Conservation (phyloP, 1,140 invertebrate genomes). For the Hermatobates lingyangjiaoensis region DNA sequence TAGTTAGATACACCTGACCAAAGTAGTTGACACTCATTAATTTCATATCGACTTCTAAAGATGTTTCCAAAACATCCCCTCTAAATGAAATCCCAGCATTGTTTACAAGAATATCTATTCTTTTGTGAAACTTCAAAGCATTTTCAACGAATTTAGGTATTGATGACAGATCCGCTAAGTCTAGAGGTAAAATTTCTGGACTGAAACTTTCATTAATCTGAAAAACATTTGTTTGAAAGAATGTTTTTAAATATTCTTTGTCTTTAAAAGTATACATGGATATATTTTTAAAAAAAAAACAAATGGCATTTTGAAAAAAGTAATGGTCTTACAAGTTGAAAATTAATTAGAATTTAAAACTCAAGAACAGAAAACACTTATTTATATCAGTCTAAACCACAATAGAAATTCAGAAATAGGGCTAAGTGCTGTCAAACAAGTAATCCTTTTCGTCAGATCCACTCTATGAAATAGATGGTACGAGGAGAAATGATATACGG, state of each 20-base stretch:
- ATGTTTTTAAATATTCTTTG: neutral
- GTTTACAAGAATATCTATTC: conserved; percentile 78
- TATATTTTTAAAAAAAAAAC: too few species aligned
- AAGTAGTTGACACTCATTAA: conserved; percentile 92
- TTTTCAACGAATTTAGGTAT: conserved; percentile 41
- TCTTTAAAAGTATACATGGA: too few species aligned
- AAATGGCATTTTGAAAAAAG: too few species aligned
- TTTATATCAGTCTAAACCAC: too few species aligned
- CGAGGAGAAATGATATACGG: too few species aligned
- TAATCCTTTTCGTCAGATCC: too few species aligned
- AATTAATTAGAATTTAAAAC: too few species aligned
- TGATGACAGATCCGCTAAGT: conserved; percentile 49
- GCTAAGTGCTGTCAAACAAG: too few species aligned
- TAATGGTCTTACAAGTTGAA: too few species aligned
- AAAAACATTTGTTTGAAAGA: neutral
- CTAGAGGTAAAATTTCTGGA: conserved; percentile 38
- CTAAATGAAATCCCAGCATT: conserved; percentile 79
- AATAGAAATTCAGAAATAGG: too few species aligned
- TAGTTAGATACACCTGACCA: conserved; percentile 73
- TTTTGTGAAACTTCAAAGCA: conserved; percentile 43
- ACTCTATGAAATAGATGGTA: too few species aligned
- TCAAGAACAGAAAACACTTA: too few species aligned
- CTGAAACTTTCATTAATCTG: neutral
- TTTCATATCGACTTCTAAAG: conserved; percentile 66
- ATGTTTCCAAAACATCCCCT: conserved; percentile 53